These are phyloP conservation scores for Lasioglossum zephyrum DNA, from an alignment of 2,888 invertebrate species.

Conservation along the genomic window DNA sequence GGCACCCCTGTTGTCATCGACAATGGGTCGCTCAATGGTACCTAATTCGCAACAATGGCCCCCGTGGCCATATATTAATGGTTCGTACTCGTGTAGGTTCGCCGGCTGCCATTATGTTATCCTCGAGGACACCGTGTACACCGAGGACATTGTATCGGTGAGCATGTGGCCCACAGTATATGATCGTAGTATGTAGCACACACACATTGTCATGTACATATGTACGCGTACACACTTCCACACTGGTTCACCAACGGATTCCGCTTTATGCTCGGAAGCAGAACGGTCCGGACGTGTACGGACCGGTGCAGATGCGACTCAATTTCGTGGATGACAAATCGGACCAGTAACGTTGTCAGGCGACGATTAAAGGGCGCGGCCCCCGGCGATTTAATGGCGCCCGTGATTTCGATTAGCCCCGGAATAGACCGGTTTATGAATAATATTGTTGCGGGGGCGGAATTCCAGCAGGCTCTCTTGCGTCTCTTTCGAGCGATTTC, in stretches of 20 bases:
- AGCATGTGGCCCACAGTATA: not conserved
- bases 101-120: slow-evolving; percentile 58
- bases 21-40: slow-evolving; percentile 79
- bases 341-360: slow-evolving; percentile 72
- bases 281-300: slow-evolving; percentile 61
- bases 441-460: slow-evolving; percentile 54
- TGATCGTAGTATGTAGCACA: not conserved
- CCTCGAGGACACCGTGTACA: slow-evolving; percentile 51
- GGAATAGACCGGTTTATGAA: slow-evolving; percentile 74
- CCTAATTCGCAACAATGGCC: slow-evolving; percentile 83
- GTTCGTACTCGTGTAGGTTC: slow-evolving; percentile 71
- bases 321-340: slow-evolving; percentile 80
- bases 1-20: slow-evolving; percentile 68
- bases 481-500: no score
- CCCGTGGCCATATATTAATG: slow-evolving; percentile 80
- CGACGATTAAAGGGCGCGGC: slow-evolving; percentile 78
- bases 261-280: slow-evolving; percentile 62
- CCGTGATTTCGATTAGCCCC: slow-evolving; percentile 76
- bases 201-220: not conserved
- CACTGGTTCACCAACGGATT: slow-evolving; percentile 29
- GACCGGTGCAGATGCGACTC: slow-evolving; percentile 74
- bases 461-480: not conserved
- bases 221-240: not conserved
- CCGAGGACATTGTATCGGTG: not conserved
- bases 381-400: slow-evolving; percentile 76